Base-by-base conservation (phyloP, 2,797 vertebrate genomes). In the Sebastes minor region DNA sequence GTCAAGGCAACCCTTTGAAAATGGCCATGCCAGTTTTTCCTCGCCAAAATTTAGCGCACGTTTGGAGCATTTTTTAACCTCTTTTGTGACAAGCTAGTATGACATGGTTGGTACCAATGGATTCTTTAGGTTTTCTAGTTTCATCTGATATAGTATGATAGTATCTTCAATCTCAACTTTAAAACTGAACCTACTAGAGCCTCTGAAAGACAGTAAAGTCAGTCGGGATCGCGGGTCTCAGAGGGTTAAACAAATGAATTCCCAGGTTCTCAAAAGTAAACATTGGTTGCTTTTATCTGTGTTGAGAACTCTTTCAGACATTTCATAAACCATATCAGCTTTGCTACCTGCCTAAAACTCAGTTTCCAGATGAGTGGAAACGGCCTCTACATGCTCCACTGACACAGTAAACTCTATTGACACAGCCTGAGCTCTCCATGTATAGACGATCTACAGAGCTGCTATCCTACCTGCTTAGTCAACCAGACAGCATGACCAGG, bases 391-490 rank as follows among this genome's bases (percentile, higher is more conserved):
- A 67, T 6, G 55, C 70, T 74, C 64, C 52, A 28, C 27, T 13
- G 55, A 83, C 60, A 84, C 64, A 82, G 61, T 78, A 23, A 78
- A 78, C 82, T 59, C 63, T 8, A 63, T 74, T 81, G 73, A 84
- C 46, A 27, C 22, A 49, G 62, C 33, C 67, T 27, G 23, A 22
- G 52, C 71, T 78, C 42, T 77, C 77, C 63, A 30, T 57, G 76
- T 74, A 71, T 32, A 72, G 78, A 72, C 38, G 68, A 64, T 32
- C 60, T 70, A 61, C 18, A 2, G 25, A 64, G 57, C 67, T 66
- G 85, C 77, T 77, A 89, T 70, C 71, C 80, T 63, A 82, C 76
- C 83, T 74, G 81, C 67, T 71, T 7, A 71, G 74, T 56, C 63
- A 74, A 74, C 57, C 59, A 74, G 69, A 56, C 74, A 74, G 78